Conservation (phyloP, 2,888 invertebrate species). For the Drosophila kuntzei region DNA sequence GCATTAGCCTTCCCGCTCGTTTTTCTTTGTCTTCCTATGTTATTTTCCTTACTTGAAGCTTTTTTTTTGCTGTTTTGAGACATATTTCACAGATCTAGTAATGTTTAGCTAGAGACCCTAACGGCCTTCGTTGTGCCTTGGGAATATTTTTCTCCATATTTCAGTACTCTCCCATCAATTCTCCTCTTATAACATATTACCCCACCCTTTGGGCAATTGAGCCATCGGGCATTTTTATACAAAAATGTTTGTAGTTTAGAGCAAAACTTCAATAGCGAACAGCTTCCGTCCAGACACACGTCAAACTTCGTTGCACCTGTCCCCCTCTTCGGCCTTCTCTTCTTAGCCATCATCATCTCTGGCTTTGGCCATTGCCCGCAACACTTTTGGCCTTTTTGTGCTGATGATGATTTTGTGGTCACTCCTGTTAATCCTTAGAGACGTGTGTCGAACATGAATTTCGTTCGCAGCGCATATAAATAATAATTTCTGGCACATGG, state of each 20-base stretch:
- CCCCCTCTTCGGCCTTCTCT: too few relatives aligned
- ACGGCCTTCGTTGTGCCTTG: constrained; percentile 54
- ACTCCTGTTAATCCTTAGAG: constrained; percentile 84
- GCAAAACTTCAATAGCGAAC: constrained; percentile 46
- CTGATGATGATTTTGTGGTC: constrained; percentile 84
- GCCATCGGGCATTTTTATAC: constrained; percentile 55
- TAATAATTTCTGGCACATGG: constrained; percentile 81
- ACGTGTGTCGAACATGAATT: constrained; percentile 85
- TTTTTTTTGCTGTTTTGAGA: constrained; percentile 34
- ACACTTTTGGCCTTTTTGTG: constrained; percentile 68
- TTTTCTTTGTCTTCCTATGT: not conserved
- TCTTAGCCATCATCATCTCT: constrained; percentile 50
- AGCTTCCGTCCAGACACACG: constrained; percentile 52
- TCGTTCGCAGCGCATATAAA: constrained; percentile 83
- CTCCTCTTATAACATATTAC: constrained; percentile 1
- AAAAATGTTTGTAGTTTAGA: constrained; percentile 50
- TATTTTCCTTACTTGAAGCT: constrained; percentile 27
- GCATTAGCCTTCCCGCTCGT: too few relatives aligned
- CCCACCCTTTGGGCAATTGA: constrained; percentile 39
- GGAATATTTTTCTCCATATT: constrained; percentile 65
- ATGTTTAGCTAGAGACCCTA: constrained; percentile 23
- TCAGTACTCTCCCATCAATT: constrained; percentile 22
- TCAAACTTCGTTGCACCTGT: constrained; percentile 56
- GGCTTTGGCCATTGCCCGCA: constrained; percentile 44
- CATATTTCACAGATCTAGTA: constrained; percentile 62